Evolutionary conservation across 2,113 vertebrate species (phyloP).

Genomic region (Ranitomeya variabilis): DNA sequence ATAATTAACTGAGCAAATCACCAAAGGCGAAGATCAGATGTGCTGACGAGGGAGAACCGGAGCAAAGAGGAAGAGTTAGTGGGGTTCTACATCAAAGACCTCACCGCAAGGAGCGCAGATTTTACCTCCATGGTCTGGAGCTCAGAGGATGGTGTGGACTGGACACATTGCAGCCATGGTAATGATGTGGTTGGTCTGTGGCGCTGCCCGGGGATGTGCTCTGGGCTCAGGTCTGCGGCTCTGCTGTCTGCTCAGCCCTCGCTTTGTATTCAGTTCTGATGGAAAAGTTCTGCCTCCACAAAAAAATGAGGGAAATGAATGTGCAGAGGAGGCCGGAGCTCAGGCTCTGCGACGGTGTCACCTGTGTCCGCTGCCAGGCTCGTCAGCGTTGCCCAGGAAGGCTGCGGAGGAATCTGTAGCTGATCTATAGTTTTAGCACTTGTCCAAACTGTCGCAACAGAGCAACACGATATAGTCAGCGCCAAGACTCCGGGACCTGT

Average conservation of each 20-base stretch:
- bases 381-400: constrained; percentile 9
- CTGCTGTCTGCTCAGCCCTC: not conserved
- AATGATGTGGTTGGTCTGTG: not conserved
- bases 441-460: constrained; percentile 44
- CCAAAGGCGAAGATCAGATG: not conserved
- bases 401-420: constrained; percentile 31
- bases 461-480: constrained; percentile 28
- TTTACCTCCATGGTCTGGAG: too few species aligned
- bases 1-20: constrained; percentile 39
- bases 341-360: not conserved
- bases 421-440: constrained; percentile 53
- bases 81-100: not conserved
- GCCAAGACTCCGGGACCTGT: not conserved
- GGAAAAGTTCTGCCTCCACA: constrained; percentile 1
- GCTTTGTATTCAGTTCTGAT: not conserved
- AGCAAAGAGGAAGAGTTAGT: not conserved
- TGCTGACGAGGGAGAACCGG: not conserved
- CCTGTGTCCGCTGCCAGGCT: constrained; percentile 6
- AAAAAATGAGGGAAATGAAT: constrained; percentile 28
- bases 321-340: not conserved
- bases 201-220: not conserved
- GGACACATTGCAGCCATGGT: not conserved
- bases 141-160: not conserved
- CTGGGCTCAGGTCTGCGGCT: not conserved
- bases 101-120: not conserved